A percentile compares a stretch with the other conserved stretches of the same genome.
Conservation (phyloP, 2,797 vertebrate genomes). For the Sciurus carolinensis region DNA sequence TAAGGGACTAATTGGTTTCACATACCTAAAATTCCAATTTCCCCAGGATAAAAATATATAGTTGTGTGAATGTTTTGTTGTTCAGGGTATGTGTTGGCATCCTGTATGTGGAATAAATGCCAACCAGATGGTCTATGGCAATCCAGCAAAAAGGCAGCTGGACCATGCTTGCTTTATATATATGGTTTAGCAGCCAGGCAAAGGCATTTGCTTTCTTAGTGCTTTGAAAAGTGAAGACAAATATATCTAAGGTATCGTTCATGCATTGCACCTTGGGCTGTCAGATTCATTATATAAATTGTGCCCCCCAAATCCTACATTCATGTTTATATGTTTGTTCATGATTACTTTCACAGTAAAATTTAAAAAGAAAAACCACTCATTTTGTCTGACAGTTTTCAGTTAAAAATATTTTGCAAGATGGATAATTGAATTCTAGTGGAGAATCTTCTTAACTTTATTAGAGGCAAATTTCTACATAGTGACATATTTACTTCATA, state of each 20-base stretch:
- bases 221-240: slow-evolving; percentile 70
- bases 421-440: slow-evolving; percentile 41
- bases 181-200: slow-evolving; percentile 34
- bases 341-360: slow-evolving; percentile 35
- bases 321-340: slow-evolving; percentile 50
- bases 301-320: background rate
- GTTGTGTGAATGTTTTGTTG: slow-evolving; percentile 69
- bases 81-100: slow-evolving; percentile 55
- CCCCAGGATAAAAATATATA: slow-evolving; percentile 22
- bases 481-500: background rate
- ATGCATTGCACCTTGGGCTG: background rate
- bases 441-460: background rate
- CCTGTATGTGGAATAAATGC: slow-evolving; percentile 47
- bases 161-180: slow-evolving; percentile 56
- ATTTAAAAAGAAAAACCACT: background rate
- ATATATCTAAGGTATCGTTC: slow-evolving; percentile 58
- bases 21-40: slow-evolving; percentile 42
- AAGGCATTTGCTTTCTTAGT: slow-evolving; percentile 73
- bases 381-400: slow-evolving; percentile 7
- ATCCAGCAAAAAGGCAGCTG: slow-evolving; percentile 73
- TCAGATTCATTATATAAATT: slow-evolving; percentile 65
- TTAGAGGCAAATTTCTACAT: background rate
- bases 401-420: slow-evolving; percentile 55
- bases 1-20: background rate
- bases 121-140: slow-evolving; percentile 72